Conservation (phyloP, 2,888 invertebrate species). For the Ferdinandea cuprea region DNA sequence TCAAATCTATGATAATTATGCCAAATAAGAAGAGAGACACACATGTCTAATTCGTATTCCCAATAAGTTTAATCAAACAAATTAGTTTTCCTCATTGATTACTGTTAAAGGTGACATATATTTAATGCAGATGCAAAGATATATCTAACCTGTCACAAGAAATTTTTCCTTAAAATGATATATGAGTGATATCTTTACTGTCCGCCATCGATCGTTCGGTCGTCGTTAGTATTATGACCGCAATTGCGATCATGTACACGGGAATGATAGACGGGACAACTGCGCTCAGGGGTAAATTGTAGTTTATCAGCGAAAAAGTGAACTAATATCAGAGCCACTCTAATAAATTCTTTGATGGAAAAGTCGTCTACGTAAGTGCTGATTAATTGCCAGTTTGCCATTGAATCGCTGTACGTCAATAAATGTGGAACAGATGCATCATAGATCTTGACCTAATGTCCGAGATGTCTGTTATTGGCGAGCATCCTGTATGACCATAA, state of each 20-base stretch:
- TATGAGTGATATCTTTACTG: slow-evolving; percentile 48
- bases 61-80: too few species aligned
- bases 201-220: slow-evolving; percentile 1
- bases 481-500: slow-evolving; percentile 56
- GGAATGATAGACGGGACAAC: not conserved
- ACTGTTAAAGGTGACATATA: slow-evolving; percentile 32
- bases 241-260: slow-evolving; percentile 13
- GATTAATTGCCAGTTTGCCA: slow-evolving; percentile 69
- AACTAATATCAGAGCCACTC: slow-evolving; percentile 55
- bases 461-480: slow-evolving; percentile 50
- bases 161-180: slow-evolving; percentile 56
- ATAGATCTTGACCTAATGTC: slow-evolving; percentile 59
- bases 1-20: too few species aligned
- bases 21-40: too few species aligned
- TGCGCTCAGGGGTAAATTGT: slow-evolving; percentile 20
- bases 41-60: not conserved
- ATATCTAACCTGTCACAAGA: slow-evolving; percentile 58
- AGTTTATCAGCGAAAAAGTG: slow-evolving; percentile 26
- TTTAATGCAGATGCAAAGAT: slow-evolving; percentile 16
- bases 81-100: slow-evolving; percentile 6
- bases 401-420: slow-evolving; percentile 51
- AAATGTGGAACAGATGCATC: slow-evolving; percentile 56
- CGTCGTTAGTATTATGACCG: slow-evolving; percentile 46
- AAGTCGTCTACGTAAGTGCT: slow-evolving; percentile 65
- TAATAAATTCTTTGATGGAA: slow-evolving; percentile 69